Evolutionary conservation across 2,113 vertebrate genomes (phyloP).

Genomic region (Pedionomus torquatus): DNA sequence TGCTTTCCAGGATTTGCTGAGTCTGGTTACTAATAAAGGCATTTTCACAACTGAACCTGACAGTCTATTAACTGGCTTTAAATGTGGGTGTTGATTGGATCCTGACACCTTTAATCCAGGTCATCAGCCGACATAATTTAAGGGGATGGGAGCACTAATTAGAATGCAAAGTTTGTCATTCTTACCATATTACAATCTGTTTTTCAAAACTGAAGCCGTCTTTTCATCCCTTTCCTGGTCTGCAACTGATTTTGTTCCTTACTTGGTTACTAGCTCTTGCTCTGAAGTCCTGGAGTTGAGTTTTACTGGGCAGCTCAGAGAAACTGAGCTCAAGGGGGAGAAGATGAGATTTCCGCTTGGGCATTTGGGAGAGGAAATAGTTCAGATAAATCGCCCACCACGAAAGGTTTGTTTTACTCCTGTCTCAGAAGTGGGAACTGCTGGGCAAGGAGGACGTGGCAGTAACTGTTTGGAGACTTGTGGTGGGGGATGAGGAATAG

Average conservation of each 20-base stretch:
- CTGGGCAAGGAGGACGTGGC: not conserved
- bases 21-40: not conserved
- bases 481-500: not conserved
- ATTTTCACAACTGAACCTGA: not conserved
- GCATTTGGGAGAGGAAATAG: slow-evolving; percentile 6
- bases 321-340: not conserved
- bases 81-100: not conserved
- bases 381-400: not conserved
- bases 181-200: not conserved
- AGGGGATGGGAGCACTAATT: not conserved
- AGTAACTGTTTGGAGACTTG: not conserved
- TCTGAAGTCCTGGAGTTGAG: not conserved
- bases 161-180: not conserved
- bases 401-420: slow-evolving; percentile 1
- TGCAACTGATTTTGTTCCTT: not conserved
- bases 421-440: not conserved
- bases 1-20: not conserved
- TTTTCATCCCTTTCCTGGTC: not conserved
- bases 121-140: not conserved
- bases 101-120: not conserved
- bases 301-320: not conserved
- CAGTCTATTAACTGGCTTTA: not conserved
- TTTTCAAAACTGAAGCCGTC: not conserved
- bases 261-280: not conserved
- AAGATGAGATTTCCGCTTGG: not conserved